A percentile compares a stretch with the other conserved stretches of the same genome.
Evolutionary conservation across 53 echinoderm and acorn worm genomes (phyloP).

Genomic region (Echinarachnius parma): DNA sequence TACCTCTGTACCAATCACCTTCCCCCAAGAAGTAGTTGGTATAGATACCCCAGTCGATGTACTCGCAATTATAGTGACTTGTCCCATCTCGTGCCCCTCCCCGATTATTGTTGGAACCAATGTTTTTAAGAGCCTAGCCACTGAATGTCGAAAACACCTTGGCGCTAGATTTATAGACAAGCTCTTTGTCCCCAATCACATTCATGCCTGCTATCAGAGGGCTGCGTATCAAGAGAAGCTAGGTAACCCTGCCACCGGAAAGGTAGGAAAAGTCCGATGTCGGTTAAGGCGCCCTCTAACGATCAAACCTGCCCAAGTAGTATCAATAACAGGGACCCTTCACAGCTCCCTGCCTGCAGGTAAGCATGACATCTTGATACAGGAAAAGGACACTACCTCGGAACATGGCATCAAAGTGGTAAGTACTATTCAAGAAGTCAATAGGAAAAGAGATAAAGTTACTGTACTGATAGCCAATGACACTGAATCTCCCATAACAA

Average conservation of each 20-base stretch:
- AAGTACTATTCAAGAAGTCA: not conserved
- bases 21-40: not conserved
- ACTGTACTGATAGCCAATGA: not conserved
- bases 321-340: not conserved
- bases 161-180: not conserved
- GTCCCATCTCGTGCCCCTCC: slow-evolving; percentile 1
- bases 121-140: too few relatives aligned
- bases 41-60: not conserved
- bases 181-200: not conserved
- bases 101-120: slow-evolving; percentile 2
- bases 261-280: slow-evolving; percentile 10
- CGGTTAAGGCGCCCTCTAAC: slow-evolving; percentile 1
- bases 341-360: not conserved
- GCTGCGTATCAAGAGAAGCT: not conserved
- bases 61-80: not conserved
- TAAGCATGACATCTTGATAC: not conserved
- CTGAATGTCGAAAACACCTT: not conserved
- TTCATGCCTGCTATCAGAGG: not conserved
- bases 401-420: not conserved
- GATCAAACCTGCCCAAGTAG: not conserved
- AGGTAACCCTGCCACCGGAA: slow-evolving; percentile 13
- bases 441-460: not conserved
- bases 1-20: not conserved
- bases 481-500: not conserved
- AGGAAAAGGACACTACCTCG: not conserved